These are phyloP conservation scores for Carassius gibelio DNA, from an alignment of 2,113 vertebrate species.

Conservation along the genomic window DNA sequence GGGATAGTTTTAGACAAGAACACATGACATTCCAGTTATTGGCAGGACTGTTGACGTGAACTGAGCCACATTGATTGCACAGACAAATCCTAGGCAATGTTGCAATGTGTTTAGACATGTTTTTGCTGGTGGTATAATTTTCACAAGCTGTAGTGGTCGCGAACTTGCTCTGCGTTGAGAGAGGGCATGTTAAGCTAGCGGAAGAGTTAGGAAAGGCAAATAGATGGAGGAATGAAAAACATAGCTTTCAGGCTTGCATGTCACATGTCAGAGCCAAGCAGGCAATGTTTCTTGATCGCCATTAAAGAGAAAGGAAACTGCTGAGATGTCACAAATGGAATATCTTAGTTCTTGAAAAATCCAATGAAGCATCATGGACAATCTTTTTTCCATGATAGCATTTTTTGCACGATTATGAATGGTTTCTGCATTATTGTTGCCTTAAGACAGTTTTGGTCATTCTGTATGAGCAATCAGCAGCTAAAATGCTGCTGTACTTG, in stretches of 20 bases:
- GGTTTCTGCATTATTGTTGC: neutral
- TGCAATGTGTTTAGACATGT: constrained; percentile 31
- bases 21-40: constrained; percentile 28
- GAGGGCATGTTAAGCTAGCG: neutral
- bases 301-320: constrained; percentile 1
- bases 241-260: neutral
- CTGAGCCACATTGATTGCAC: constrained; percentile 26
- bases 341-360: constrained; percentile 29
- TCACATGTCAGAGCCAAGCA: neutral
- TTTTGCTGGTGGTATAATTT: constrained; percentile 18
- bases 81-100: constrained; percentile 4
- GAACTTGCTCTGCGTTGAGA: neutral
- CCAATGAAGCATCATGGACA: neutral
- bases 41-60: constrained; percentile 24
- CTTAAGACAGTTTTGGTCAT: neutral
- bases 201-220: neutral
- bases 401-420: neutral
- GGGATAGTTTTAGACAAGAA: neutral
- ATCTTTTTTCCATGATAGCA: constrained; percentile 1
- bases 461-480: neutral
- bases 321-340: constrained; percentile 25
- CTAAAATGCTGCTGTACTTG: neutral
- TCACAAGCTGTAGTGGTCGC: constrained; percentile 1
- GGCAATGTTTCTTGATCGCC: neutral
- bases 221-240: neutral